phyloP scores from a whole-genome alignment of 2,888 invertebrate species.

The Catonia carolina region DNA sequence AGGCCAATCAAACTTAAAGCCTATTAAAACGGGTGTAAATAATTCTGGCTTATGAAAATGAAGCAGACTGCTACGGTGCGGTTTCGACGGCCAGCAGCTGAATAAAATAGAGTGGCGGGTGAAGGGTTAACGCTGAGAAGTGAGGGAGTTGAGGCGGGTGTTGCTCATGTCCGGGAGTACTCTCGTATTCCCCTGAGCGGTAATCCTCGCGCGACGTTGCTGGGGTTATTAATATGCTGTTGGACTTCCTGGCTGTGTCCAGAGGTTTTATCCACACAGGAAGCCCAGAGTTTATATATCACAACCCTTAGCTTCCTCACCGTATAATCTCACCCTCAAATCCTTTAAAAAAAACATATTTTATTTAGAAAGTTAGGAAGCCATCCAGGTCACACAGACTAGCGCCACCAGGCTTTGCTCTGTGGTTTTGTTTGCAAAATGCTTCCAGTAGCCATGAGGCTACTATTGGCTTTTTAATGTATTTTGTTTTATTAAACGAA shows the following conservation, averaged over 20 bases:
- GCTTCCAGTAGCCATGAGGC: too few relatives aligned
- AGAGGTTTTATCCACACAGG: constrained; percentile 13
- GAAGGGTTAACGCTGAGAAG: too few relatives aligned
- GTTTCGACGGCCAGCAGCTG: too few relatives aligned
- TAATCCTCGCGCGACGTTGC: constrained; percentile 8
- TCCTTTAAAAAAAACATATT: constrained; percentile 13
- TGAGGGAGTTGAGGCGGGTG: too few relatives aligned
- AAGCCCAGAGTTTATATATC: constrained; percentile 13
- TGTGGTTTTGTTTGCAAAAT: too few relatives aligned
- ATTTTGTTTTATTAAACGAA: too few relatives aligned
- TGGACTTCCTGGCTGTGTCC: constrained; percentile 12
- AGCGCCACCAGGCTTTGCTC: too few relatives aligned
- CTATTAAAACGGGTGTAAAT: constrained; percentile 12
- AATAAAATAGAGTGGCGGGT: too few relatives aligned
- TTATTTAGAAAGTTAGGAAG: constrained; percentile 7
- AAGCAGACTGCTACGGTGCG: not conserved
- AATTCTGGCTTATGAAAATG: constrained; percentile 13
- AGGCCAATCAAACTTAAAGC: constrained; percentile 5
- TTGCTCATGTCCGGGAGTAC: too few relatives aligned
- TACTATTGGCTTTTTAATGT: too few relatives aligned
- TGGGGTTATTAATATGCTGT: constrained; percentile 13
- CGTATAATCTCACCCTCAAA: constrained; percentile 1
- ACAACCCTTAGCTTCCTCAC: constrained; percentile 5
- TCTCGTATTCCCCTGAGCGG: constrained; percentile 4
- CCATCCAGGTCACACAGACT: not conserved